These are phyloP conservation scores for Drosophila meridionalis DNA, from an alignment of 2,888 invertebrate species.

Conservation along the genomic window DNA sequence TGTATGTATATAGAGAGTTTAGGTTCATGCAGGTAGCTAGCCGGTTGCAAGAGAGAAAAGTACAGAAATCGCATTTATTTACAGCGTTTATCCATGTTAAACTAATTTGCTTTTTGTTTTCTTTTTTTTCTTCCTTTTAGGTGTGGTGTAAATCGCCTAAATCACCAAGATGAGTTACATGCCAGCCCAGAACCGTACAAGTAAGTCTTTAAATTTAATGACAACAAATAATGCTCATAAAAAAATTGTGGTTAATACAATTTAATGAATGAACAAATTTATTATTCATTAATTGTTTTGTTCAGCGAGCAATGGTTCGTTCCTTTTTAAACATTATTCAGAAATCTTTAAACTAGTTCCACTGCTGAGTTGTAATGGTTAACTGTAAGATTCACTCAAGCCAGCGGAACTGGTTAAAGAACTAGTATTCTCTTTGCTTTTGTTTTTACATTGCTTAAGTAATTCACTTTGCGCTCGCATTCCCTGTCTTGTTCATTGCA, in stretches of 20 bases:
- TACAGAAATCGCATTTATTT: conserved; percentile 5
- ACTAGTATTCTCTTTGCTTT: conserved; percentile 9
- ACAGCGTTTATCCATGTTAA: not conserved
- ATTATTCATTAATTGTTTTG: not conserved
- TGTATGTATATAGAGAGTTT: not conserved
- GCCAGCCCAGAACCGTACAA: conserved; percentile 92
- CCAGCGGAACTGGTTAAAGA: not conserved
- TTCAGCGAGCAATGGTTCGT: not conserved
- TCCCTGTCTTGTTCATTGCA: conserved; percentile 1
- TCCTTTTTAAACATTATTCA: not conserved
- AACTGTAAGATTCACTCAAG: not conserved
- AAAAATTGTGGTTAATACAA: not conserved
- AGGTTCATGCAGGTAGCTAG: conserved; percentile 2
- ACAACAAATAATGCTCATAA: not conserved
- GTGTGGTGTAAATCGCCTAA: conserved; percentile 89
- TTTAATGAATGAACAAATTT: not conserved
- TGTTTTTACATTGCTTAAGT: conserved; percentile 12
- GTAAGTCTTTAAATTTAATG: conserved; percentile 87
- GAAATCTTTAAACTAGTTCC: not conserved
- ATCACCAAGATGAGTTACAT: conserved; percentile 93
- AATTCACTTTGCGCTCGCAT: conserved; percentile 18
- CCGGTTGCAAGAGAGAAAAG: conserved; percentile 7
- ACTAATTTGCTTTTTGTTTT: not conserved
- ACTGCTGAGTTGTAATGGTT: not conserved
- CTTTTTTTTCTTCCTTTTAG: conserved; percentile 81